Evolutionary conservation across 2,113 vertebrate genomes (phyloP), one percentile per base, ranked within the genome.

Genomic region (Gambusia holbrooki): DNA sequence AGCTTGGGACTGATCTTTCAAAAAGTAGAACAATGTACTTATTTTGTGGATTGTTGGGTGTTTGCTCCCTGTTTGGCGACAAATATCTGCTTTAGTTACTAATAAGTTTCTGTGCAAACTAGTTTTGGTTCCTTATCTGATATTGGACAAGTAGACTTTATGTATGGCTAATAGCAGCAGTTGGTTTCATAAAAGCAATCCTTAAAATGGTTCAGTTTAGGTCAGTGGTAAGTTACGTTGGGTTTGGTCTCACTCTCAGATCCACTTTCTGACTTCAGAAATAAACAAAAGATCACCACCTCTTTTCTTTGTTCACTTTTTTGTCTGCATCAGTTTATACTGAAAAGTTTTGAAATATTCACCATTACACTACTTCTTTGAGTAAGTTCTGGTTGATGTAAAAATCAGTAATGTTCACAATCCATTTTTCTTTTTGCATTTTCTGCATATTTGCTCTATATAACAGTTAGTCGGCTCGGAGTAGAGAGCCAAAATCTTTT

Each of bases 31-130:
- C 60, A 42, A 42, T 61, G 30, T 74, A 15, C 37, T 69, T 13
- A 58, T 29, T 61, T 29, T 64, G 27, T 65, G 71, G 73, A 35
- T 27, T 58, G 25, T 0, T 40, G 33, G 7, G 17, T 37, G 66
- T 81, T 80, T 80, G 77, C 80, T 82, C 65, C 82, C 76, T 73
- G 37, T 80, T 78, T 80, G 85, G 82, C 84, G 84, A 79, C 82
- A 85, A 32, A 54, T 45, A 19, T 28, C 9, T 12, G 10, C 35
- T 35, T 64, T 65, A 19, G 10, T 33, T 17, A 54, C 17, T 54
- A 54, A 25, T 8, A 10, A 58, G 25, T 25, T 17, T 48, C 45
- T 48, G 45, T 19, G 17, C 45, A 48, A 48, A 48, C 45, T 19
- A 48, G 15, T 48, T 48, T 48, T 48, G 5, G 45, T 48, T 48